Percentiles rank a stretch among this genome's conserved stretches.
phyloP scores from a whole-genome alignment of 2,797 vertebrate species.

The Etheostoma perlongum region DNA sequence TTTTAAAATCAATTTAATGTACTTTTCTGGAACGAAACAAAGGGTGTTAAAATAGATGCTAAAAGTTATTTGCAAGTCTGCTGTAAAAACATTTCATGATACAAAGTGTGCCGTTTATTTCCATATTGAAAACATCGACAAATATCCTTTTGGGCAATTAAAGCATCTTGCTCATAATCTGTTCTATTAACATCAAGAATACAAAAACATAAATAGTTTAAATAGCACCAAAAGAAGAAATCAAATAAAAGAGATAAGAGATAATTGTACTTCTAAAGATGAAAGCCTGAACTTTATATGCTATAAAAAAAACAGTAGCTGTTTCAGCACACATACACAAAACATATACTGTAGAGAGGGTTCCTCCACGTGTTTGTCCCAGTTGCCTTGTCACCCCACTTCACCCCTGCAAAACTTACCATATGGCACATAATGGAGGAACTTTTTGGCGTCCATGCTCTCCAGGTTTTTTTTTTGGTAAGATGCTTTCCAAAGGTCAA shows the following conservation, averaged over 20 bases:
- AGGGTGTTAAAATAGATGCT: slow-evolving; percentile 9
- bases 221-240: not conserved
- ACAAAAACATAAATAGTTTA: not conserved
- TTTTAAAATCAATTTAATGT: not conserved
- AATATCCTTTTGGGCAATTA: slow-evolving; percentile 40
- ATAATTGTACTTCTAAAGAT: not conserved
- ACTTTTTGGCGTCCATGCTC: slow-evolving; percentile 79
- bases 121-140: slow-evolving; percentile 70
- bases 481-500: slow-evolving; percentile 67
- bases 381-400: slow-evolving; percentile 44
- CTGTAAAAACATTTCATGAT: slow-evolving; percentile 14
- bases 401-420: slow-evolving; percentile 78
- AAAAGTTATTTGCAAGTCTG: slow-evolving; percentile 9
- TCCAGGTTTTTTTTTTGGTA: slow-evolving; percentile 53
- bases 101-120: slow-evolving; percentile 49
- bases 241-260: not conserved
- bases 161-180: slow-evolving; percentile 34
- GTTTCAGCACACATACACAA: slow-evolving; percentile 7
- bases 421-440: slow-evolving; percentile 80
- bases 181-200: slow-evolving; percentile 8
- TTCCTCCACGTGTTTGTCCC: slow-evolving; percentile 59
- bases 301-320: not conserved
- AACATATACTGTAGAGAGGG: not conserved
- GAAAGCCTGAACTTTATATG: not conserved
- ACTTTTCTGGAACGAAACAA: not conserved